Evolutionary conservation across 2,113 vertebrate genomes (phyloP).

Genomic region (Notarius quadriscutis): DNA sequence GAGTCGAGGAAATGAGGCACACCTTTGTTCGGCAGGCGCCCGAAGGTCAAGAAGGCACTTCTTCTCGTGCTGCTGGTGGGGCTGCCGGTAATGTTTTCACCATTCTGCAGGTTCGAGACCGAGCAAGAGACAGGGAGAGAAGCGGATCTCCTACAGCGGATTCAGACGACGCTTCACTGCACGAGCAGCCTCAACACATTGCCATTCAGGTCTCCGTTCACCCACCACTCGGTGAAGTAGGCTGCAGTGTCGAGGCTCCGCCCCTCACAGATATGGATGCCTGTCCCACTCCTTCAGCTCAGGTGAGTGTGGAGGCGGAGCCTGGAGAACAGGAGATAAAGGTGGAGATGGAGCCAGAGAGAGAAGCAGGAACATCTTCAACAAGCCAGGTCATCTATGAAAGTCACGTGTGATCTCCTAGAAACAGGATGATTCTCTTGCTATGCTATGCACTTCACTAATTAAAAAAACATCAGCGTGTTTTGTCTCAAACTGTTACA

Average conservation of each 20-base stretch:
- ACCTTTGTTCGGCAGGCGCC: slow-evolving; percentile 84
- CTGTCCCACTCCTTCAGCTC: not conserved
- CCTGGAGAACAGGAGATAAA: slow-evolving; percentile 39
- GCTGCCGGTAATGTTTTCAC: slow-evolving; percentile 80
- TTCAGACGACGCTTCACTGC: slow-evolving; percentile 87
- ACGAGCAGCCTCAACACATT: slow-evolving; percentile 91
- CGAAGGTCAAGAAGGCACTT: slow-evolving; percentile 71
- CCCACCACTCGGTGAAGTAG: slow-evolving; percentile 72
- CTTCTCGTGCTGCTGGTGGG: slow-evolving; percentile 23
- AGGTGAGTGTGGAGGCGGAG: slow-evolving; percentile 22
- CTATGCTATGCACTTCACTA: slow-evolving; percentile 82
- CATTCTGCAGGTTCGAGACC: slow-evolving; percentile 78
- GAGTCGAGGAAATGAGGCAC: slow-evolving; percentile 93
- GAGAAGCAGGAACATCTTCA: not conserved
- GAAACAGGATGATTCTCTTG: slow-evolving; percentile 47
- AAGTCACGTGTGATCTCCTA: slow-evolving; percentile 89
- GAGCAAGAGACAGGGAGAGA: slow-evolving; percentile 73
- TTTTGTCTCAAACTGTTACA: slow-evolving; percentile 35
- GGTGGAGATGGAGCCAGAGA: slow-evolving; percentile 21
- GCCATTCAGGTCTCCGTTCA: slow-evolving; percentile 96
- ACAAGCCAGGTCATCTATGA: slow-evolving; percentile 82
- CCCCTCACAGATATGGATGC: slow-evolving; percentile 61
- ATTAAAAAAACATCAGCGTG: slow-evolving; percentile 47
- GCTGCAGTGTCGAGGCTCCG: slow-evolving; percentile 70
- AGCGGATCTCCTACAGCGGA: slow-evolving; percentile 85